Base-by-base conservation (phyloP, 2,888 invertebrate genomes). In the Stictocephala bisonia region DNA sequence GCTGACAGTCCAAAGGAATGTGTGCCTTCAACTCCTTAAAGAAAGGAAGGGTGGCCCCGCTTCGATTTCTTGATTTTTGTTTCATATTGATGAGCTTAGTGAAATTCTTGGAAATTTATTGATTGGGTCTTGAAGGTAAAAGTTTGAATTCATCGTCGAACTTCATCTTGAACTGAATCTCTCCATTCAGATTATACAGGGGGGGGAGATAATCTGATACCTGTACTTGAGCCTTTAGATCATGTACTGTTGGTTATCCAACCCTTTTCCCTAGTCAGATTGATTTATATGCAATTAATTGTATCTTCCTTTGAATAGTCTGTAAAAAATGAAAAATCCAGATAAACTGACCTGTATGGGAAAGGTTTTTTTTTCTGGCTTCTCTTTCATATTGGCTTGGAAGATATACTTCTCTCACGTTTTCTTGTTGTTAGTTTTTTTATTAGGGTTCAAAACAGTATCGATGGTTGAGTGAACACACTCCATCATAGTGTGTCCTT, bases 341-440 rank as follows among this genome's bases (percentile, higher is more conserved):
- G 18, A 29, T 51, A 69, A 15, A 29, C 15, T 13, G 31, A 58
- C 31, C 15, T 15, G 58, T 58, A 58, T 29, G 31, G 58, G 18
- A 58, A 58, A 29, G 58, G 58, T 7, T 58, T 58, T 7, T n/a
- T n/a, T 11, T 26, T 44, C 66, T 66, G 20, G 66, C 66, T 71
- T 71, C 71, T 29, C 58, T 71, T n/a, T 53, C 15, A 26, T 56
- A 70, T 53, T 70, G 70, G 35, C 70, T 70, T 13, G 58, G 29
- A 18, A 29, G n/a, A 18, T 58, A 31, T 3, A 58, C 31, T 35
- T 6, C 40, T 24, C 29, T 29, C 29, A 13, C 40, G 40, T 18
- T 60, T 51, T 35, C 6, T 35, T 35, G 11, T 11, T 35, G 11
- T 35, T 35, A 35, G 7, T 35, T 9, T 35, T 9, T 35, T 35